These are phyloP conservation scores for Cerastoderma edule DNA, from an alignment of 2,888 invertebrate genomes.

Conservation along the genomic window DNA sequence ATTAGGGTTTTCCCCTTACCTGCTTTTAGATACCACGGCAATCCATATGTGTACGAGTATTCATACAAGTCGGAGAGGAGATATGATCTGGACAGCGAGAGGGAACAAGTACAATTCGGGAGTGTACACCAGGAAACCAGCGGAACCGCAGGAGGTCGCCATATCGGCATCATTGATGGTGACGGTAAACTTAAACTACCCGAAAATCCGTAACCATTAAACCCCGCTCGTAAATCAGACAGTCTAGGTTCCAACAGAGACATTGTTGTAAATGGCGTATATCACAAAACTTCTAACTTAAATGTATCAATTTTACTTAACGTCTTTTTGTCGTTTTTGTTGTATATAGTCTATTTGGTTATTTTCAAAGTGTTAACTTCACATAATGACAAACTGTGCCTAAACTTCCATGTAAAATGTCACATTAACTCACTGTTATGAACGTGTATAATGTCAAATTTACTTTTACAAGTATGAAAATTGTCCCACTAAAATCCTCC, in stretches of 20 bases:
- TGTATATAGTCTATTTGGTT: too few relatives aligned
- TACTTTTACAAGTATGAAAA: too few relatives aligned
- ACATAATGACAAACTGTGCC: too few relatives aligned
- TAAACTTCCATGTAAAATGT: too few relatives aligned
- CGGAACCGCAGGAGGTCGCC: constrained; percentile 59
- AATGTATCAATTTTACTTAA: too few relatives aligned
- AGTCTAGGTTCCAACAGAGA: constrained; percentile 53
- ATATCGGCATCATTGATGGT: constrained; percentile 54
- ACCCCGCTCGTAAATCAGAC: constrained; percentile 54
- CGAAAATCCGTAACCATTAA: constrained; percentile 47
- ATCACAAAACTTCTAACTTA: not conserved
- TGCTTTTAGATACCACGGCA: constrained; percentile 69
- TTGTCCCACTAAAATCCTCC: too few relatives aligned
- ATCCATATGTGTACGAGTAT: constrained; percentile 52
- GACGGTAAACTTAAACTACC: constrained; percentile 32
- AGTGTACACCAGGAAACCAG: constrained; percentile 59
- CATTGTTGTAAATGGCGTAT: constrained; percentile 28
- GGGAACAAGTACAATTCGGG: constrained; percentile 60
- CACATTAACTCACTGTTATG: too few relatives aligned
- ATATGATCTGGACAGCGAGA: constrained; percentile 47
- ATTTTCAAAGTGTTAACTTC: too few relatives aligned
- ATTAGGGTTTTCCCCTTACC: too few relatives aligned
- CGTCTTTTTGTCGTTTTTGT: too few relatives aligned
- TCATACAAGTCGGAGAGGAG: constrained; percentile 59
- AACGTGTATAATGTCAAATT: too few relatives aligned